phyloP scores from a whole-genome alignment of 2,888 invertebrate genomes.

The Oscheius sp. region DNA sequence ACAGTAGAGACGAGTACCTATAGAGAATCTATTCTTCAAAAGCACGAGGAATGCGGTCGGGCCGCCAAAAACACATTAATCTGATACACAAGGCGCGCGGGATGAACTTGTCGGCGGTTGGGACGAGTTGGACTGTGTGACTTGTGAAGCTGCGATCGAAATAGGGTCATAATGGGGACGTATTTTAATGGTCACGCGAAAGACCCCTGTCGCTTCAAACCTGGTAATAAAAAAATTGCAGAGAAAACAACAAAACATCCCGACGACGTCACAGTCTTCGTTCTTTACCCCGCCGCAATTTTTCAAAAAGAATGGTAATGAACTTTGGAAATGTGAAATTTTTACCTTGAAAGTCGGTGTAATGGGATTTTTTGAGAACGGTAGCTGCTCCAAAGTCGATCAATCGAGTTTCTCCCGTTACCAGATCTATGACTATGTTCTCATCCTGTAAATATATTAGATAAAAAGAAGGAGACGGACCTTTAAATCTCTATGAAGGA shows the following conservation, averaged over 20 bases:
- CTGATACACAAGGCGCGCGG: neutral
- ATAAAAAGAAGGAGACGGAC: no score
- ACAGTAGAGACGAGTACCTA: conserved; percentile 64
- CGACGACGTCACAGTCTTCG: conserved; percentile 23
- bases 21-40: no score
- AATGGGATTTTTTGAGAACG: conserved; percentile 60
- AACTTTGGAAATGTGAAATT: neutral
- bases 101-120: neutral
- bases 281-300: conserved; percentile 14
- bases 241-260: conserved; percentile 14
- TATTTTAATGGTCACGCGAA: neutral
- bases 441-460: conserved; percentile 65
- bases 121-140: conserved; percentile 6
- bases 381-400: conserved; percentile 69
- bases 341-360: conserved; percentile 64
- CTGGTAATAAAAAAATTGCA: neutral
- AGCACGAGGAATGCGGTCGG: no score
- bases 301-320: conserved; percentile 17
- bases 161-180: no score
- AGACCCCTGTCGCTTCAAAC: neutral
- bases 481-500: conserved; percentile 67
- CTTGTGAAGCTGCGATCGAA: conserved; percentile 3
- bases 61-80: neutral
- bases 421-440: conserved; percentile 66
- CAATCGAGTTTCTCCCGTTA: conserved; percentile 62